Evolutionary conservation across 2,113 vertebrate species (phyloP).

Genomic region (Gymnarchus niloticus): DNA sequence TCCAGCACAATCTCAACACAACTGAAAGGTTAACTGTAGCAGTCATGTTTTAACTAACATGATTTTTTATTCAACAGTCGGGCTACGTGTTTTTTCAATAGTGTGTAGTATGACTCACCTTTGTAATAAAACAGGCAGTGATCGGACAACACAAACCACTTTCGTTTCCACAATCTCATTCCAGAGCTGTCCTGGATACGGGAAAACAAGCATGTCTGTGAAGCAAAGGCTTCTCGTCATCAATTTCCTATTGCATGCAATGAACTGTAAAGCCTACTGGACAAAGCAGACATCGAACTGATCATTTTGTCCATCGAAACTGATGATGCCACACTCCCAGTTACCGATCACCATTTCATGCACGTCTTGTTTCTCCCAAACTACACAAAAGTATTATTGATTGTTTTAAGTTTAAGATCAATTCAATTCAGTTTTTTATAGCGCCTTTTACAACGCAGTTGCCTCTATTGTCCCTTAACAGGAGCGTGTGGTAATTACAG

Average conservation of each 20-base stretch:
- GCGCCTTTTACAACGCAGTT: too few relatives aligned
- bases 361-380: too few relatives aligned
- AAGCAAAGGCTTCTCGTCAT: constrained; percentile 18
- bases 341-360: neutral
- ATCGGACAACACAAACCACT: constrained; percentile 97
- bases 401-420: neutral
- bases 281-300: neutral
- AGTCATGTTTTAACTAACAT: neutral
- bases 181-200: constrained; percentile 90
- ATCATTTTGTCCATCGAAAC: neutral
- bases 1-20: neutral
- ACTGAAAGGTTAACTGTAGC: neutral
- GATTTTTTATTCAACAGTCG: neutral
- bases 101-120: constrained; percentile 71
- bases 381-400: too few relatives aligned
- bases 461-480: too few relatives aligned
- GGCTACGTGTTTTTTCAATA: neutral
- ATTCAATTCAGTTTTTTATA: too few relatives aligned
- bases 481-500: too few relatives aligned
- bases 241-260: constrained; percentile 39
- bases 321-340: neutral
- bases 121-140: constrained; percentile 99
- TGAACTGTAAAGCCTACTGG: neutral
- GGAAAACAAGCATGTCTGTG: constrained; percentile 37
- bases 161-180: constrained; percentile 95